Conservation (phyloP, 2,888 invertebrate genomes). For the Hemaris fuciformis region DNA sequence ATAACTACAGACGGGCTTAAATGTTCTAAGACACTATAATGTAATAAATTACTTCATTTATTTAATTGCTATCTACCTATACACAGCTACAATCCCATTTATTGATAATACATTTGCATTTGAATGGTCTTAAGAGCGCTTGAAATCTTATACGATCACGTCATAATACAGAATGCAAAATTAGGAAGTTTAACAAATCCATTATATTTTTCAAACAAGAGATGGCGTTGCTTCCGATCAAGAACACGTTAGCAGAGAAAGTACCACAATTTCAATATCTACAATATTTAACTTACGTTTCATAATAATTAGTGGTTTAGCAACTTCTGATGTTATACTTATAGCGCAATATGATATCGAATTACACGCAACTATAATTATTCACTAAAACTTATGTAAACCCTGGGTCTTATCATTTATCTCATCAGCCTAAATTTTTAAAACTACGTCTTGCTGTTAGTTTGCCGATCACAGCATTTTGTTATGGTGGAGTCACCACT, state of each 20-base stretch:
- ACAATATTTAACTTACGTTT: not conserved
- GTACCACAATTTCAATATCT: not conserved
- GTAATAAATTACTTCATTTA: not conserved
- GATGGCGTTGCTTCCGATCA: slow-evolving; percentile 41
- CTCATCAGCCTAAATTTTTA: no score
- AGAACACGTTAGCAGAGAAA: slow-evolving; percentile 5
- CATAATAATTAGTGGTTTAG: not conserved
- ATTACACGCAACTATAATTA: not conserved
- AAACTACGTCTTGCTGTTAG: no score
- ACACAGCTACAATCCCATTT: not conserved
- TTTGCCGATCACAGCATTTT: no score
- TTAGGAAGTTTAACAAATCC: not conserved
- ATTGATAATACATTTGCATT: no score
- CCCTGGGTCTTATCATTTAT: no score
- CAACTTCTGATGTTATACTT: not conserved
- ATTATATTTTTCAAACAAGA: slow-evolving; percentile 23
- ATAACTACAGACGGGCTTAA: not conserved
- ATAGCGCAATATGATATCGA: not conserved
- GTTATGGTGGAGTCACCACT: no score
- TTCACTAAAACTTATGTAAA: not conserved
- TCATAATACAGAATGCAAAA: not conserved
- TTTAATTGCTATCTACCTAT: not conserved
- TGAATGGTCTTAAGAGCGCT: not conserved
- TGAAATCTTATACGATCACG: no score
- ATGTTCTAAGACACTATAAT: not conserved